Base-by-base conservation (phyloP, 2,113 vertebrate species). In the Clinocottus analis region DNA sequence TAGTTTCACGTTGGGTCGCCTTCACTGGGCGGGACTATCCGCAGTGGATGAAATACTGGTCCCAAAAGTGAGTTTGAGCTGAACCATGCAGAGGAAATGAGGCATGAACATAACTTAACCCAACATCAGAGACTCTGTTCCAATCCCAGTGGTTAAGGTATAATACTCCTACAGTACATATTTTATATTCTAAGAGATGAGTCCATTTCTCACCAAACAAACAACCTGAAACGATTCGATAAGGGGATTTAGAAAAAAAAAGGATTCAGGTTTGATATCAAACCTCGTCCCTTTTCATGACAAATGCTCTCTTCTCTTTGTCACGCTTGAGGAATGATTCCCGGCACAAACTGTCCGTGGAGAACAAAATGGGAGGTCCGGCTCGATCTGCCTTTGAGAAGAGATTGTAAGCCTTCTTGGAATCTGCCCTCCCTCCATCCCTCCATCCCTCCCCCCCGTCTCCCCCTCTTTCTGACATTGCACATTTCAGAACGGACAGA, bases 401-500 rank as follows among this genome's bases (percentile, higher is more conserved):
- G 59, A 68, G 81, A 84, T 70, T 70, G 59, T 89, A 86, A 91
- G 84, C 88, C 73, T 60, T 82, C 73, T 90, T 61, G 82, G 75
- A 91, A 90, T 88, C 82, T 72, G 64, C 66, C 53, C 72, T 11
- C 61, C 79, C 75, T 19, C 56, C n/a, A n/a, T n/a, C n/a, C n/a
- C n/a, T n/a, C n/a, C n/a, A 35, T 6, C 65, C 69, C 64, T 77
- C 60, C 58, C 75, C 77, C 39, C 41, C n/a, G 11, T 65, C 62
- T 72, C 83, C 65, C 55, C 31, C 56, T 84, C 70, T 91, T 83
- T 92, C 84, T 91, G 90, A 89, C 84, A 85, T 80, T 87, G 87
- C 77, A 90, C 82, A 90, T 94, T 91, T 91, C 76, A 82, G 87
- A 75, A 80, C 16, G 31, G 78, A 73, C 80, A 86, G 86, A 91